These are phyloP conservation scores for Alviniconcha strummeri DNA, from an alignment of 2,888 invertebrate genomes.

Conservation along the genomic window DNA sequence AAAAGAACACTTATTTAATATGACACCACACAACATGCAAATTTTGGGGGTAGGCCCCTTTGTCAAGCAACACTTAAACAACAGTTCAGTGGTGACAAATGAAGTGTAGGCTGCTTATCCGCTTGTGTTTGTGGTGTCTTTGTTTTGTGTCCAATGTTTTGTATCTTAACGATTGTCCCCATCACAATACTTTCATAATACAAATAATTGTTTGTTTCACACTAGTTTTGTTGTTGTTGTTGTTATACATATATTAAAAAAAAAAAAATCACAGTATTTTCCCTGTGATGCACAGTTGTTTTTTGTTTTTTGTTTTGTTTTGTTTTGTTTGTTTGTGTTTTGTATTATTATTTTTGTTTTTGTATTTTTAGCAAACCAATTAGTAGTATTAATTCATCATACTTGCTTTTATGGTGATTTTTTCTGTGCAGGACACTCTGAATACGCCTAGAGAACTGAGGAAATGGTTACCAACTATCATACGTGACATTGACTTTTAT, in stretches of 20 bases:
- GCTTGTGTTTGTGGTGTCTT: too few species aligned
- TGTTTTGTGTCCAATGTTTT: too few species aligned
- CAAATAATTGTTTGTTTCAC: too few species aligned
- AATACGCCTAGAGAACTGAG: conserved; percentile 62
- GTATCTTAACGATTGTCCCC: too few species aligned
- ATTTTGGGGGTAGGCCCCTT: background rate
- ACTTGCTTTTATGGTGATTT: background rate
- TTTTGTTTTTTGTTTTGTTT: background rate
- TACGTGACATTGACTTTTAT: conserved; percentile 68
- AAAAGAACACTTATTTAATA: background rate
- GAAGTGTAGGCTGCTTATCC: too few species aligned
- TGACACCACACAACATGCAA: background rate
- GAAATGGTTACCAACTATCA: conserved; percentile 70
- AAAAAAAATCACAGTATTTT: too few species aligned
- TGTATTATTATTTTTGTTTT: background rate
- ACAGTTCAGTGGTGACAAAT: too few species aligned
- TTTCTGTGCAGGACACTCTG: conserved; percentile 55
- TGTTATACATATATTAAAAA: too few species aligned
- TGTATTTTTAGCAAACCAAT: background rate
- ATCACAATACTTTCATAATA: too few species aligned
- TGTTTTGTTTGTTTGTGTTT: background rate
- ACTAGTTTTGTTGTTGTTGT: too few species aligned
- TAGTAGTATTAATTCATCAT: background rate
- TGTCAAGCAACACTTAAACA: too few species aligned
- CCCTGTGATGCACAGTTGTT: background rate